Conservation (phyloP, 2,888 invertebrate species). For the Leptinotarsa rubiginosa region DNA sequence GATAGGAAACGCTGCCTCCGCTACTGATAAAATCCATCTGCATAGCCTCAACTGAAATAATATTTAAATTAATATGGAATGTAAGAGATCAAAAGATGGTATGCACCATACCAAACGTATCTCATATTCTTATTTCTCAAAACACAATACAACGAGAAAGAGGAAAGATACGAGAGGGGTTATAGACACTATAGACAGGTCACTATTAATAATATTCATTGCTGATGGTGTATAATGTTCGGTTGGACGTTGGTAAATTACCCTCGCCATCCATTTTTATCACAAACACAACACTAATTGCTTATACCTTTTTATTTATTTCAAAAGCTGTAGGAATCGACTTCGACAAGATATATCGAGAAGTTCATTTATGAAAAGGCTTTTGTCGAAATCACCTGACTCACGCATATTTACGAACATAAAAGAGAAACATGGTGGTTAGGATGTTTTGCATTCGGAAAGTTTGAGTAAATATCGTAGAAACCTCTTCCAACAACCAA, state of each 20-base stretch:
- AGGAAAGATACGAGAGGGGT: slow-evolving; percentile 41
- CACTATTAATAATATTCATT: slow-evolving; percentile 54
- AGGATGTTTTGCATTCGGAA: background rate
- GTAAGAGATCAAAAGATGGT: slow-evolving; percentile 45
- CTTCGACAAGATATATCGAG: slow-evolving; percentile 11
- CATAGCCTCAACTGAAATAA: slow-evolving; percentile 43
- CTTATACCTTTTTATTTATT: slow-evolving; percentile 19
- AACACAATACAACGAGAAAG: slow-evolving; percentile 45
- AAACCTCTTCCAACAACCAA: too few relatives aligned
- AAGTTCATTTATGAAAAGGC: background rate
- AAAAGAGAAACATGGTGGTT: background rate
- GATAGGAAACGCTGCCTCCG: slow-evolving; percentile 23
- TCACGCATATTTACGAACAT: background rate
- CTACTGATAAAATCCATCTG: slow-evolving; percentile 40
- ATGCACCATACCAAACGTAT: slow-evolving; percentile 41
- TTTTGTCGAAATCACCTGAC: slow-evolving; percentile 18
- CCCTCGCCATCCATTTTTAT: slow-evolving; percentile 44
- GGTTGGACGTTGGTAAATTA: slow-evolving; percentile 48
- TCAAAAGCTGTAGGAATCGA: slow-evolving; percentile 18
- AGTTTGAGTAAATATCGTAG: too few relatives aligned
- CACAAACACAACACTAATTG: slow-evolving; percentile 43
- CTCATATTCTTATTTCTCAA: slow-evolving; percentile 47
- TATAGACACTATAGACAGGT: slow-evolving; percentile 52
- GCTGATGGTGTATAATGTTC: slow-evolving; percentile 49
- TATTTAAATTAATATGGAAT: slow-evolving; percentile 48